These are phyloP conservation scores for Oxyura jamaicensis DNA, from an alignment of 2,113 vertebrate species.

Conservation along the genomic window DNA sequence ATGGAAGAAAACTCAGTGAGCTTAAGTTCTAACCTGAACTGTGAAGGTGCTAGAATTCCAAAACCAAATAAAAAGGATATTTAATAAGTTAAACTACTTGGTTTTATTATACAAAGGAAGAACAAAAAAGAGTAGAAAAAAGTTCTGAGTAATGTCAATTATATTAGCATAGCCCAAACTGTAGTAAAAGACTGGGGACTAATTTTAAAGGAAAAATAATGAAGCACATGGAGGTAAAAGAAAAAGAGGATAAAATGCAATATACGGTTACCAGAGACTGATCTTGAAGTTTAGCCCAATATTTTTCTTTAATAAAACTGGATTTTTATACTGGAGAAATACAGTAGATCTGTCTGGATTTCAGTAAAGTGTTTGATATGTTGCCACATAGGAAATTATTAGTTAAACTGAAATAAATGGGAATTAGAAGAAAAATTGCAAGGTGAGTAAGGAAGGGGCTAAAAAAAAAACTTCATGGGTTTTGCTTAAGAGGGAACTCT, in stretches of 20 bases:
- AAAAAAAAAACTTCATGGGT: neutral
- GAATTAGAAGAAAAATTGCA: slow-evolving; percentile 55
- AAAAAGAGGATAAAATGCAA: slow-evolving; percentile 48
- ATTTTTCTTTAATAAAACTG: slow-evolving; percentile 72
- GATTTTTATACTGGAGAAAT: slow-evolving; percentile 51
- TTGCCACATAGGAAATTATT: slow-evolving; percentile 66
- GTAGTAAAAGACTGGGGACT: neutral
- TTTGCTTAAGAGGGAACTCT: neutral
- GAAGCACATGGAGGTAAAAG: slow-evolving; percentile 21
- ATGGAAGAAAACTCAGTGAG: neutral
- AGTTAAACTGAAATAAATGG: slow-evolving; percentile 57
- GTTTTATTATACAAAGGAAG: neutral
- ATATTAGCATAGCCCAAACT: neutral
- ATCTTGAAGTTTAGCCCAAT: slow-evolving; percentile 55
- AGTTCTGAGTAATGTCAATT: neutral
- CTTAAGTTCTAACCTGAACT: neutral
- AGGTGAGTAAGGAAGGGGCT: slow-evolving; percentile 52
- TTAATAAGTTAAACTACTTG: neutral
- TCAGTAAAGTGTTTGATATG: slow-evolving; percentile 33
- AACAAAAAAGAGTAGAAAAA: neutral
- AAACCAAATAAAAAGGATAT: neutral
- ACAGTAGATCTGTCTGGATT: slow-evolving; percentile 55
- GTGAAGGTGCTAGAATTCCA: neutral
- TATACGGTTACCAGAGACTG: slow-evolving; percentile 41
- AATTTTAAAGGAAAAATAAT: slow-evolving; percentile 59